Evolutionary conservation across 2,113 vertebrate species (phyloP).

Genomic region (Eidolon helvum): DNA sequence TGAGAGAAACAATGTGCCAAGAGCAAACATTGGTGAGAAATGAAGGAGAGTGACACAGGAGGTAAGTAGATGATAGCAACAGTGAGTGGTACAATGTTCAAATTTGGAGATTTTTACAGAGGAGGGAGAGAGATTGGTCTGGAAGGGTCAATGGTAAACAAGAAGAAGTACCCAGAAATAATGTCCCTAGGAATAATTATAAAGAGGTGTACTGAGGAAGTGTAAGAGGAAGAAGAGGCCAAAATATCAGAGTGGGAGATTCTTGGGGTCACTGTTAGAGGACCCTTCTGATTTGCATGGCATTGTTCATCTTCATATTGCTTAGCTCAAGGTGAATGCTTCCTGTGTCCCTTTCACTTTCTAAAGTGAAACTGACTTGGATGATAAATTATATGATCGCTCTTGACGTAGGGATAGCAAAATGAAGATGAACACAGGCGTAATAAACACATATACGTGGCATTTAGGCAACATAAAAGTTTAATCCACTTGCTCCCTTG

Average conservation of each 20-base stretch:
- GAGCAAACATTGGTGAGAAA: background rate
- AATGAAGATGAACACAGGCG: background rate
- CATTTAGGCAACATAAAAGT: background rate
- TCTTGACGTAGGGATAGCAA: background rate
- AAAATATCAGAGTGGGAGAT: background rate
- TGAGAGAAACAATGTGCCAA: background rate
- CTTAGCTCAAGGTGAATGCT: background rate
- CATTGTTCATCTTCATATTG: background rate
- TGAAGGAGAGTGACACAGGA: background rate
- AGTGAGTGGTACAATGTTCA: background rate
- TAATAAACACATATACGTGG: fast-evolving
- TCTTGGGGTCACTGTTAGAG: background rate
- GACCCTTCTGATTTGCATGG: background rate
- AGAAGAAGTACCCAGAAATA: no score
- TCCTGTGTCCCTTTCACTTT: background rate
- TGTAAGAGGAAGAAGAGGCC: background rate
- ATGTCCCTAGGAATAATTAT: background rate
- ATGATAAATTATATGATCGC: background rate
- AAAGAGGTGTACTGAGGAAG: background rate
- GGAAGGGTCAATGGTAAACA: background rate
- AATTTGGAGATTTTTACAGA: background rate
- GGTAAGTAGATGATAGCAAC: background rate
- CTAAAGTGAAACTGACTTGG: background rate
- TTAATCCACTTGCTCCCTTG: background rate
- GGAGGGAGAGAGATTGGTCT: background rate